Base-by-base conservation (phyloP, 1,140 invertebrate species). In the Drosophila cardini region DNA sequence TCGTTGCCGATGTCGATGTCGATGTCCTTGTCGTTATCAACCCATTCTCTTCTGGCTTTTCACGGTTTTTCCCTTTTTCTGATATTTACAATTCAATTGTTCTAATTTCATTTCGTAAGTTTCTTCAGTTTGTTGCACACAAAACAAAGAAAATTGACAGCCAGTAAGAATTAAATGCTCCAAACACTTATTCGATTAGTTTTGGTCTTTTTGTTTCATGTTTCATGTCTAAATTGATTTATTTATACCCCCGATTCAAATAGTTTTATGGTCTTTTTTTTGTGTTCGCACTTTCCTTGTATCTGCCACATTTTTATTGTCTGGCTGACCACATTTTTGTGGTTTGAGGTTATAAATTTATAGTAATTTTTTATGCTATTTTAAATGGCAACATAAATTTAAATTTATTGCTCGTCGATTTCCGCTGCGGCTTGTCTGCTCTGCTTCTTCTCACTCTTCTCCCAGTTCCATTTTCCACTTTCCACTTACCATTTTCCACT, bases 41-140 rank as follows among this genome's bases (percentile, higher is more conserved):
- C 63, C 55, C 68, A 50, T 69, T 63, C 62, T 36, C 53, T 43
- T 46, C 32, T 52, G 30, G n/a, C 26, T 52, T 34, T 34, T 34
- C 21, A 26, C 55, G 50, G 36, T 38, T 74, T 26, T 30, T 57
- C 4, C 45, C 36, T 2, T 55, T 58, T 61, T 84, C 73, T 72
- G 67, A 67, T 89, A 89, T 89, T 89, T 89, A 89, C 84, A 89
- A 89, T 89, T 89, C 85, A 89, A 89, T 89, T 89, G 84, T 89
- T 89, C 84, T 89, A 89, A 89, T 89, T 89, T 85, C 70, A 72
- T 84, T 84, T 68, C 53, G 65, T 63, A 61, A 45, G 65, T 15
- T 43, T 72, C 69, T 76, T 26, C 62, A 65, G 68, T 76, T 64
- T 80, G 38, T 52, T 30, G 46, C 32, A 30, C 9, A 48, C 21